Evolutionary conservation across 2,797 vertebrate species (phyloP), one percentile per base, ranked within the genome.

Genomic region (Hyperoplus immaculatus): DNA sequence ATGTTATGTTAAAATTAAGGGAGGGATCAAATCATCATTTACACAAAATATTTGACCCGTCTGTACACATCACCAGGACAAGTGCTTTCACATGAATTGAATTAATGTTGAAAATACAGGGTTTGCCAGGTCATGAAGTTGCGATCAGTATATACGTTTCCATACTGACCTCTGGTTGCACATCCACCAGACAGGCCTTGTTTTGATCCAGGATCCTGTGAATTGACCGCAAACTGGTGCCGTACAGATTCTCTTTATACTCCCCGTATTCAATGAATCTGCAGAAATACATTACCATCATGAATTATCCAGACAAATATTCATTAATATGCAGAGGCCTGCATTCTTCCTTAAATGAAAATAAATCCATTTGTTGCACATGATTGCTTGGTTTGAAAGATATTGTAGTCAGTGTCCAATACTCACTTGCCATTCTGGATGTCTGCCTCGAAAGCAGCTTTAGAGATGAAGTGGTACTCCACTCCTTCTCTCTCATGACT

Each of bases 241-340:
- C 98, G 0, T 99, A 99, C 62, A 97, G 93, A 65, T 98, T 97
- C 8, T 97, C 97, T 77, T 98, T 98, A 83, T 98, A 98, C 75
- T 98, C 97, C 2, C 98, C 97, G 0, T 96, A 96, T 81, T 99
- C 98, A 83, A 99, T 96, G 81, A 99, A 98, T 80, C 98, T 99
- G 78, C 56, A 92, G 54, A 73, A 47, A 78, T 4, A 75, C 4
- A 75, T 9, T 18, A 42, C 2, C 38, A 54, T 12, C 12, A 18
- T 13, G 0, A 72, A n/a, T 60, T 36, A 38, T 59, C 55, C 14
- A 14, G 8, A 39, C 15, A 36, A 4, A 62, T 3, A 12, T 12
- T 14, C 6, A 6, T 11, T 4, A 54, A 29, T 8, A 16, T 6
- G 18, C 1, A 46, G 29, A 29, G 29, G 38, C 11, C 4, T n/a